Conservation (phyloP, 1,140 invertebrate genomes). For the Cotesia chilonis region DNA sequence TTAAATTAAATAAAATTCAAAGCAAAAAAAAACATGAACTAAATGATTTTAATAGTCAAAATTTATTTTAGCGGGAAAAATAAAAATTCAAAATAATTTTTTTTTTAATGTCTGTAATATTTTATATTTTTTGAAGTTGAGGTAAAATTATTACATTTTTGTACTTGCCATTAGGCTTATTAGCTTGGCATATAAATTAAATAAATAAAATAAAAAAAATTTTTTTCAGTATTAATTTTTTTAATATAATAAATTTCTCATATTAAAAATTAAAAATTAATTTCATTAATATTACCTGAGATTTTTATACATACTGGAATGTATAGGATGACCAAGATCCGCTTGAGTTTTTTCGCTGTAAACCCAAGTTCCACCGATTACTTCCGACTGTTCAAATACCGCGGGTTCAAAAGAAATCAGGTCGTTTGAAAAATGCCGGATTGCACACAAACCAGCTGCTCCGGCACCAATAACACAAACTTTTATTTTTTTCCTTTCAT, state of each 20-base stretch:
- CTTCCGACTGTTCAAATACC: constrained; percentile 72
- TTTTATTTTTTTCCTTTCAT: constrained; percentile 50
- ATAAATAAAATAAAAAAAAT: too few species aligned
- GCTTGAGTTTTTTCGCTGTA: constrained; percentile 72
- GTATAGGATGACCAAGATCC: constrained; percentile 71
- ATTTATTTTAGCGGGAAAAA: too few species aligned
- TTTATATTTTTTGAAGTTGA: too few species aligned
- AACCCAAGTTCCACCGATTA: constrained; percentile 77
- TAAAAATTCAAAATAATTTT: too few species aligned
- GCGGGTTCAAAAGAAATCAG: constrained; percentile 58
- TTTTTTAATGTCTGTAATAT: too few species aligned
- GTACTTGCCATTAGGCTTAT: too few species aligned
- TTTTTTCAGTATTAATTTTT: too few species aligned
- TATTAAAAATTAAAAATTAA: not conserved
- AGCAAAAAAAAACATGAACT: too few species aligned
- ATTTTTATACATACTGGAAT: constrained; percentile 77
- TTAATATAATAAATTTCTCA: not conserved
- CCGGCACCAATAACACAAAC: constrained; percentile 82
- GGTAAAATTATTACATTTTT: too few species aligned
- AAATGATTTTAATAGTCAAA: too few species aligned
- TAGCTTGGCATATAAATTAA: too few species aligned
- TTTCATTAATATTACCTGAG: constrained; percentile 48
- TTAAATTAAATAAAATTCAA: too few species aligned
- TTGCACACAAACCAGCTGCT: constrained; percentile 78
- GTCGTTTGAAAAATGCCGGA: constrained; percentile 66